Conservation (phyloP, 30 jellyfish, hydroid and myxozoan genomes). For the Pseudorhiza aurosa region DNA sequence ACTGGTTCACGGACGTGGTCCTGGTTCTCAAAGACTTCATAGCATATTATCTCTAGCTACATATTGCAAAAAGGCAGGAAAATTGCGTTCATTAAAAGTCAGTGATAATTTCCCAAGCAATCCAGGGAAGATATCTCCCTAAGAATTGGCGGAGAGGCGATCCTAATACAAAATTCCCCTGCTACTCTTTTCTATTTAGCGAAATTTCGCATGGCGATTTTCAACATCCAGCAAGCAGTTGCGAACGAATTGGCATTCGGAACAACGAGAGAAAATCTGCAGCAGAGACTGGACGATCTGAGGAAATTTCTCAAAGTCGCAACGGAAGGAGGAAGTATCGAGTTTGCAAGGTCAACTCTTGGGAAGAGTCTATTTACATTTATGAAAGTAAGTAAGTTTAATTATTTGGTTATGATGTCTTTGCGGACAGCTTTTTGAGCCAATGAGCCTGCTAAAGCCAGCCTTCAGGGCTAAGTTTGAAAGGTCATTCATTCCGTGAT, state of each 20-base stretch:
- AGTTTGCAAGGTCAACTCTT: constrained; percentile 82
- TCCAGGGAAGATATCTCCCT: neutral
- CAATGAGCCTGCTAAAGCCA: no score
- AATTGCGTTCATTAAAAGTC: neutral
- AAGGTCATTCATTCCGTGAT: no score
- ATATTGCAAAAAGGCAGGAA: no score
- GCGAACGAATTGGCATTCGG: constrained; percentile 73
- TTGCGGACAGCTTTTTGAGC: no score
- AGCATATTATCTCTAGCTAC: no score
- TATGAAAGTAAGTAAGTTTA: constrained; percentile 70
- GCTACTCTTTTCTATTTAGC: constrained; percentile 30
- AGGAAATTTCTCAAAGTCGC: constrained; percentile 72
- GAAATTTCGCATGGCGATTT: constrained; percentile 78
- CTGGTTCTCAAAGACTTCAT: no score
- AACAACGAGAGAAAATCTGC: constrained; percentile 43
- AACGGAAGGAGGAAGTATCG: constrained; percentile 83
- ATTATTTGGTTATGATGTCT: no score
- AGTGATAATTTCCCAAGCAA: neutral
- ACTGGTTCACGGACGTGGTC: no score
- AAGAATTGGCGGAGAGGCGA: neutral
- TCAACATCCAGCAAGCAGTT: constrained; percentile 82
- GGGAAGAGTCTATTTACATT: constrained; percentile 69
- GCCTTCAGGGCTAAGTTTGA: no score
- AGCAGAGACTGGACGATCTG: constrained; percentile 66
- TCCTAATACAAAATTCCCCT: neutral